Percentiles rank a stretch among this genome's conserved stretches.
Conservation (phyloP, 2,888 invertebrate genomes). For the Coelinius sp. region DNA sequence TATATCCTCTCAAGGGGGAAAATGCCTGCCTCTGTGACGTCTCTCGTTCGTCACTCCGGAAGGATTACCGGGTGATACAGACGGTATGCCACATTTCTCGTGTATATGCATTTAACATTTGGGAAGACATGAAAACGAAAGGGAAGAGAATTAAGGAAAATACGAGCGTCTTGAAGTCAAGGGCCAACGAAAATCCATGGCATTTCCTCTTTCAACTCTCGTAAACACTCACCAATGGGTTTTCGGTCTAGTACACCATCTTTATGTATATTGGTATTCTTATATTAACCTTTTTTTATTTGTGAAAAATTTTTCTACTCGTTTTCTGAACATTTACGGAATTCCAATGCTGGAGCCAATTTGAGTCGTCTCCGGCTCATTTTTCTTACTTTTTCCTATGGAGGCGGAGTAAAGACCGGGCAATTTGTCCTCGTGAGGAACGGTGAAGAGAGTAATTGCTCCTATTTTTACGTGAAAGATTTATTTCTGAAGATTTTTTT, state of each 20-base stretch:
- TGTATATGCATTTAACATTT: slow-evolving; percentile 4
- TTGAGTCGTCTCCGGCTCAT: neutral
- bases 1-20: neutral
- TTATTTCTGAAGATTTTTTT: slow-evolving; percentile 20
- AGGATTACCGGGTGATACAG: slow-evolving; percentile 46
- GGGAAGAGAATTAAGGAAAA: slow-evolving; percentile 5
- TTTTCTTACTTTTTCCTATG: neutral
- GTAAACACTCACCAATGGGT: slow-evolving; percentile 14
- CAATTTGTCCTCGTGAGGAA: slow-evolving; percentile 36
- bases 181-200: slow-evolving; percentile 14
- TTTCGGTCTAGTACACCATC: slow-evolving; percentile 36
- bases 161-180: neutral
- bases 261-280: slow-evolving; percentile 25
- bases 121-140: slow-evolving; percentile 5
- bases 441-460: slow-evolving; percentile 35
- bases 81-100: slow-evolving; percentile 31
- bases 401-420: slow-evolving; percentile 7
- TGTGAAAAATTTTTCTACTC: neutral
- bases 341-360: slow-evolving; percentile 4
- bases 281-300: slow-evolving; percentile 6
- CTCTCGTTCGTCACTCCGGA: slow-evolving; percentile 47
- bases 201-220: slow-evolving; percentile 1
- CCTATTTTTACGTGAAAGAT: slow-evolving; percentile 35
- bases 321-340: slow-evolving; percentile 10
- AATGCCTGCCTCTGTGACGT: slow-evolving; percentile 43